Evolutionary conservation across 2,797 vertebrate species (phyloP).

Genomic region (Telmatherina bonti): DNA sequence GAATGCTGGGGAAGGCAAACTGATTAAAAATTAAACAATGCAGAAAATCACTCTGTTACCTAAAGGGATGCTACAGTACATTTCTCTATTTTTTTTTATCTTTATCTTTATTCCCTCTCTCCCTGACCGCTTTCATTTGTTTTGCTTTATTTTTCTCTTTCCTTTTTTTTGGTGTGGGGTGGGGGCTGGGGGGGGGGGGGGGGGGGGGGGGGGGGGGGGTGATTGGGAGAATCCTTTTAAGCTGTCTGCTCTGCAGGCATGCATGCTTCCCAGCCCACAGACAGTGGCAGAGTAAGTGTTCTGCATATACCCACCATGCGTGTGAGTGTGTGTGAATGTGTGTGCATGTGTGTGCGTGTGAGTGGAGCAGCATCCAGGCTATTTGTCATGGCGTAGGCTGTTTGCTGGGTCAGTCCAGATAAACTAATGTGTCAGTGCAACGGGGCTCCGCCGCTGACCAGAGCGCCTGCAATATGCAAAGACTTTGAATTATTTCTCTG

Average conservation of each 20-base stretch:
- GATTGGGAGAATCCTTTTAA: conserved; percentile 80
- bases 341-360: conserved; percentile 9
- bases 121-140: conserved; percentile 69
- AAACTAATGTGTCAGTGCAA: conserved; percentile 85
- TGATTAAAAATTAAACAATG: conserved; percentile 90
- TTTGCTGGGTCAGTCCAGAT: conserved; percentile 85
- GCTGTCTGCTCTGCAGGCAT: conserved; percentile 78
- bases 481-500: conserved; percentile 86
- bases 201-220: conserved; percentile 22
- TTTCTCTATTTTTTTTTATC: conserved; percentile 68
- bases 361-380: conserved; percentile 66
- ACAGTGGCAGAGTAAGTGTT: conserved; percentile 65
- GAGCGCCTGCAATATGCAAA: conserved; percentile 85
- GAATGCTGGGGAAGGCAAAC: conserved; percentile 81
- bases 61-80: conserved; percentile 83
- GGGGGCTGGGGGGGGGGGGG: conserved; percentile 25
- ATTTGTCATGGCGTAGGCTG: conserved; percentile 83
- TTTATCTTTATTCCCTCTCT: conserved; percentile 72
- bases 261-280: conserved; percentile 68
- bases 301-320: conserved; percentile 53
- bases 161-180: neutral
- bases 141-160: conserved; percentile 30
- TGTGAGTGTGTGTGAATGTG: conserved; percentile 32
- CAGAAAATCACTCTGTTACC: conserved; percentile 87
- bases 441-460: conserved; percentile 80